Evolutionary conservation across 2,113 vertebrate genomes (phyloP).

Genomic region (Natator depressus): DNA sequence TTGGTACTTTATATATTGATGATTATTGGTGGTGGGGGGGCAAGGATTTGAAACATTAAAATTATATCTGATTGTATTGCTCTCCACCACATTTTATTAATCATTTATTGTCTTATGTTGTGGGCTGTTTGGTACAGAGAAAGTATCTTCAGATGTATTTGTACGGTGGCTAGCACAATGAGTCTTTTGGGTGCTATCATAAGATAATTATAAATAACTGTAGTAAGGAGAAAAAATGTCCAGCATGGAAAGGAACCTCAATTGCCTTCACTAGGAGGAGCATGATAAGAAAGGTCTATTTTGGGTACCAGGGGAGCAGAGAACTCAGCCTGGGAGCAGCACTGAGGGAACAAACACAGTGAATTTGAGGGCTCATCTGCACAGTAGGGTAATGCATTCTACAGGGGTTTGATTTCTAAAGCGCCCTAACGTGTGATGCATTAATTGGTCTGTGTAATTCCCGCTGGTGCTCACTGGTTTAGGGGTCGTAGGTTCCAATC

Average conservation of each 20-base stretch:
- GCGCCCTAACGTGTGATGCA: neutral
- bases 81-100: neutral
- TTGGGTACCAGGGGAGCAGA: fast-evolving
- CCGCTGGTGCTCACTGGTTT: neutral
- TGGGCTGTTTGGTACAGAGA: neutral
- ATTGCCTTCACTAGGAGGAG: neutral
- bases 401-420: neutral
- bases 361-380: neutral
- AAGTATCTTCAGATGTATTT: neutral
- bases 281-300: neutral
- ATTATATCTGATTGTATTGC: neutral
- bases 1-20: neutral
- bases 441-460: neutral
- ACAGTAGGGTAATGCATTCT: neutral
- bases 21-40: neutral
- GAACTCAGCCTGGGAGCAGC: neutral
- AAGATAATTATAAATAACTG: too few relatives aligned
- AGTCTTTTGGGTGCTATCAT: neutral
- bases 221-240: neutral
- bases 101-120: neutral
- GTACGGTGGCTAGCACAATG: neutral
- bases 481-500: too few relatives aligned
- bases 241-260: neutral
- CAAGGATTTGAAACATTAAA: neutral
- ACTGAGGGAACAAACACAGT: neutral